Conservation (phyloP, 2,888 invertebrate species). For the Spodoptera exigua region DNA sequence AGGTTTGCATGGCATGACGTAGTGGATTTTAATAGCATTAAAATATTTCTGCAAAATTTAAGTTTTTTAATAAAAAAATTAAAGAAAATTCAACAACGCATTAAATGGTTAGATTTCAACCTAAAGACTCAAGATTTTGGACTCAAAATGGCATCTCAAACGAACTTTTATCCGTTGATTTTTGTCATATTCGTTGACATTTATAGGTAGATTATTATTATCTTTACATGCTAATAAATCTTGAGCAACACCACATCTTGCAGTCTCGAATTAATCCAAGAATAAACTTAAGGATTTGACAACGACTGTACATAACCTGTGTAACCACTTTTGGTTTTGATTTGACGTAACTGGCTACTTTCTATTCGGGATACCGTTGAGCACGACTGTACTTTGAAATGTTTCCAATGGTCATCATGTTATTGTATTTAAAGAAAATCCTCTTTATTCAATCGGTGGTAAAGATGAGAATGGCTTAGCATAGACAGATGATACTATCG, state of each 20-base stretch:
- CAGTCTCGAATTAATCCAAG: constrained; percentile 10
- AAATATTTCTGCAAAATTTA: too few relatives aligned
- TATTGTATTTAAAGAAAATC: constrained; percentile 15
- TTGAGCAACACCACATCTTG: not conserved
- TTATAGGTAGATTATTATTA: not conserved
- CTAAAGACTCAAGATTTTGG: not conserved
- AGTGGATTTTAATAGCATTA: too few relatives aligned
- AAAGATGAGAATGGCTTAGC: too few relatives aligned
- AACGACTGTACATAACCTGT: constrained; percentile 50
- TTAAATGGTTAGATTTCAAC: too few relatives aligned
- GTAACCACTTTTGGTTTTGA: constrained; percentile 73
- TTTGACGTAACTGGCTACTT: constrained; percentile 59
- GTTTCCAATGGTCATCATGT: constrained; percentile 22
- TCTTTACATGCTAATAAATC: not conserved
- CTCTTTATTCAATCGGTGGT: too few relatives aligned
- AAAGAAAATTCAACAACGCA: too few relatives aligned
- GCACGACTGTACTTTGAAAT: constrained; percentile 43
- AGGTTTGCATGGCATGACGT: too few relatives aligned
- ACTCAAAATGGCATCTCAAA: too few relatives aligned
- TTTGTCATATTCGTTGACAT: not conserved
- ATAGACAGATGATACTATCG: too few relatives aligned
- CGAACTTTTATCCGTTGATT: too few relatives aligned
- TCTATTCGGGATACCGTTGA: constrained; percentile 52
- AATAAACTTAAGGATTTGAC: constrained; percentile 28
- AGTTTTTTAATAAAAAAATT: too few relatives aligned